Percentiles rank a stretch among this genome's conserved stretches.
Conservation (phyloP, 2,797 vertebrate genomes). For the Allobates femoralis region DNA sequence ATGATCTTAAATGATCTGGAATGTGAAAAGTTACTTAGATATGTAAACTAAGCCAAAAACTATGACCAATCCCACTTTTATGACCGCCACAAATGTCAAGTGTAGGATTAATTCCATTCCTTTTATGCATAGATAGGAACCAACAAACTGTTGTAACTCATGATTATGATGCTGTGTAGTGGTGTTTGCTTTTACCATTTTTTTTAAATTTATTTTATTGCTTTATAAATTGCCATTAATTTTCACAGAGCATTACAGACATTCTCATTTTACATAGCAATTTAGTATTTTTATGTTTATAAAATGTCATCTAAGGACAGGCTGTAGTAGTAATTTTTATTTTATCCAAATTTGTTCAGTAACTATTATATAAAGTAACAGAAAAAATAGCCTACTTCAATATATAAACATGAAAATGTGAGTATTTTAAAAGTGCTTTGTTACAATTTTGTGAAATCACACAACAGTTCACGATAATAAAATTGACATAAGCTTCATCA, state of each 20-base stretch:
- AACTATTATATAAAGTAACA: no score
- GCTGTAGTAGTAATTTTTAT: no score
- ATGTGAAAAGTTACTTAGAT: neutral
- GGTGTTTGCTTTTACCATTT: neutral
- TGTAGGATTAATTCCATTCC: neutral
- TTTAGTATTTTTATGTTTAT: neutral
- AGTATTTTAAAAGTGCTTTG: no score
- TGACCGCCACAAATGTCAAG: slow-evolving; percentile 1
- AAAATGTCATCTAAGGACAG: neutral
- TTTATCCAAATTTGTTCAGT: no score
- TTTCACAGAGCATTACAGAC: no score
- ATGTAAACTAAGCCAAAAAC: neutral
- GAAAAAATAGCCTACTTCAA: no score
- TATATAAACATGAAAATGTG: no score
- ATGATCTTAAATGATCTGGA: neutral
- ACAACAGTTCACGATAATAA: no score
- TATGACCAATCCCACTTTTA: slow-evolving; percentile 33
- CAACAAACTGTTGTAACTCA: neutral
- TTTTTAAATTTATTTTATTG: no score
- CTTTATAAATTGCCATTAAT: no score
- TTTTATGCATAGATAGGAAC: neutral
- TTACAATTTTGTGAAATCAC: no score
- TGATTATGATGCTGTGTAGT: neutral
- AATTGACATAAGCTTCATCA: no score
- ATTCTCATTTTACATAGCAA: neutral